Evolutionary conservation across 2,888 invertebrate genomes (phyloP), one percentile per base, ranked within the genome.

Genomic region (Branchipolynoe longqiensis): DNA sequence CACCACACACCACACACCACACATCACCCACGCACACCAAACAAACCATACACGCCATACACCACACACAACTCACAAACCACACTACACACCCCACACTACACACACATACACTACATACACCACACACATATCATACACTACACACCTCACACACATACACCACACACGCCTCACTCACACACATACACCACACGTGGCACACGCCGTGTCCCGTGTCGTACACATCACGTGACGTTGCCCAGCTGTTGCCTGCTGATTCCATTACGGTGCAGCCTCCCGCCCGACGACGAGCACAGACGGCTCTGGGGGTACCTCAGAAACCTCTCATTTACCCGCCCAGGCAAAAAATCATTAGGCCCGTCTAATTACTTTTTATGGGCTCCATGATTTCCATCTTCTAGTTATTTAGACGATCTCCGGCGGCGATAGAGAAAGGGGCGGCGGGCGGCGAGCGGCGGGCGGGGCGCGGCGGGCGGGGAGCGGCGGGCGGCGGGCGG

Each of bases 341-440:
- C n/a, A n/a, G n/a, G n/a, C n/a, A n/a, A 78, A 78, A 78, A 78
- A 78, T n/a, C 48, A 41, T 48, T 78, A 48, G 48, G 78, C 48
- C 78, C 18, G 78, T 78, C 78, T 78, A 78, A 78, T 78, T 78
- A 78, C 78, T 78, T 78, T 78, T 78, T 78, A 78, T 48, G 78
- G 54, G 28, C 48, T 12, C n/a, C 78, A 28, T 14, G 78, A 78
- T 78, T 54, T 78, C 78, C 78, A 78, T 78, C 78, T 78, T 78
- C 78, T 78, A 31, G 78, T 78, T 78, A 78, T 78, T 78, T 78
- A 78, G 48, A 48, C 48, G 28, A 54, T 78, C 48, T 41, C 78
- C 31, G 78, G 25, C 4, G 78, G 78, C 78, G 78, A 78, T 78
- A 78, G 54, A n/a, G 28, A 40, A 38, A 28, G 22, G 38, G 38